phyloP scores from a whole-genome alignment of 1,140 invertebrate species.

The Mercenaria mercenaria region DNA sequence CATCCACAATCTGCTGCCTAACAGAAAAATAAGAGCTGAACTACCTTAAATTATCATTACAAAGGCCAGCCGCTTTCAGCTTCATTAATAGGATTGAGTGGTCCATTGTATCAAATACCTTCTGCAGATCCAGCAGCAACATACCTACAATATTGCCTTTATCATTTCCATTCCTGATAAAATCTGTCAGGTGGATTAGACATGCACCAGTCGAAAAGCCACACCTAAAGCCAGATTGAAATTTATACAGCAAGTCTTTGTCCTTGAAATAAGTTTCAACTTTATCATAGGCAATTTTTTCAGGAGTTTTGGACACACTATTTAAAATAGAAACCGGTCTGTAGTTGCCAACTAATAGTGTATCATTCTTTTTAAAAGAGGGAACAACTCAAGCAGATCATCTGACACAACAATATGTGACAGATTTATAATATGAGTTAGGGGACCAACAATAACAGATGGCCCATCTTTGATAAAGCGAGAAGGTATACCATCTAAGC shows the following conservation, averaged over 20 bases:
- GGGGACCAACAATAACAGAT: not conserved
- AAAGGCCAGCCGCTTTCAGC: too few species aligned
- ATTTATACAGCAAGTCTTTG: not conserved
- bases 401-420: constrained; percentile 13
- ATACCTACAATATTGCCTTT: too few species aligned
- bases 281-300: not conserved
- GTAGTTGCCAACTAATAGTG: too few species aligned
- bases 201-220: not conserved
- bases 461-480: constrained; percentile 20
- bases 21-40: too few species aligned
- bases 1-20: too few species aligned
- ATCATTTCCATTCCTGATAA: not conserved
- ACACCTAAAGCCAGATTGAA: not conserved
- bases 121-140: too few species aligned
- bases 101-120: too few species aligned
- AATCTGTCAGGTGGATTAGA: not conserved
- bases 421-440: too few species aligned
- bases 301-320: constrained; percentile 13
- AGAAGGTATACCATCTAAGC: too few species aligned
- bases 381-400: not conserved
- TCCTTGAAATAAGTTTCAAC: not conserved
- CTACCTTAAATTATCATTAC: too few species aligned
- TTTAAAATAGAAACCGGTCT: constrained; percentile 12
- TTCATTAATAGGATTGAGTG: too few species aligned
- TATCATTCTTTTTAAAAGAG: too few species aligned